These are phyloP conservation scores for Dryococelus australis DNA, from an alignment of 2,888 invertebrate genomes.

Conservation along the genomic window DNA sequence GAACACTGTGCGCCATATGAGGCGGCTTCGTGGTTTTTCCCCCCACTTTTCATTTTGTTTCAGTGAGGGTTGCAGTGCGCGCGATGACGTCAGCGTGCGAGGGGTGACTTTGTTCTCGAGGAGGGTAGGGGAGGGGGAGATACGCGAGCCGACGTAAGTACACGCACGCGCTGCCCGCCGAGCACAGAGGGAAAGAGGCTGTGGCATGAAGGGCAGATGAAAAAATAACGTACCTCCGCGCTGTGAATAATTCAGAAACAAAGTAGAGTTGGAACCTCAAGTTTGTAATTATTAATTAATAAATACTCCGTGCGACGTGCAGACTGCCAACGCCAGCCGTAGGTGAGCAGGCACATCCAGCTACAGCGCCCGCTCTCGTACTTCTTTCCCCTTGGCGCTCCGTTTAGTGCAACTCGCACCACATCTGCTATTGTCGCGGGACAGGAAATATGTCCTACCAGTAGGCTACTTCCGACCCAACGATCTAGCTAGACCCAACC, in stretches of 20 bases:
- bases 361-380: too few species aligned
- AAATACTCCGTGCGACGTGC: constrained; percentile 35
- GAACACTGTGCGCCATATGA: too few species aligned
- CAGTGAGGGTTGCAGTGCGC: too few species aligned
- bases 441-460: too few species aligned
- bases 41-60: too few species aligned
- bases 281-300: constrained; percentile 42
- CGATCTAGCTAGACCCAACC: too few species aligned
- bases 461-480: too few species aligned
- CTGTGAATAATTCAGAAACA: constrained; percentile 38
- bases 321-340: background rate
- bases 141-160: background rate
- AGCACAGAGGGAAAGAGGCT: background rate
- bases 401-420: too few species aligned
- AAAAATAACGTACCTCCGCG: constrained; percentile 42
- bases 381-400: too few species aligned
- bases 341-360: background rate
- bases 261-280: constrained; percentile 37
- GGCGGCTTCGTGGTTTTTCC: too few species aligned
- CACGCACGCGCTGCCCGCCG: background rate
- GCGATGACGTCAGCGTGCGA: background rate
- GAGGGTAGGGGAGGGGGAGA: background rate
- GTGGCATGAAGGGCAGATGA: background rate
- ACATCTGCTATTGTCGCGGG: too few species aligned
- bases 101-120: too few species aligned